Evolutionary conservation across 2,888 invertebrate species (phyloP).

Genomic region (Pyrrhia umbra): DNA sequence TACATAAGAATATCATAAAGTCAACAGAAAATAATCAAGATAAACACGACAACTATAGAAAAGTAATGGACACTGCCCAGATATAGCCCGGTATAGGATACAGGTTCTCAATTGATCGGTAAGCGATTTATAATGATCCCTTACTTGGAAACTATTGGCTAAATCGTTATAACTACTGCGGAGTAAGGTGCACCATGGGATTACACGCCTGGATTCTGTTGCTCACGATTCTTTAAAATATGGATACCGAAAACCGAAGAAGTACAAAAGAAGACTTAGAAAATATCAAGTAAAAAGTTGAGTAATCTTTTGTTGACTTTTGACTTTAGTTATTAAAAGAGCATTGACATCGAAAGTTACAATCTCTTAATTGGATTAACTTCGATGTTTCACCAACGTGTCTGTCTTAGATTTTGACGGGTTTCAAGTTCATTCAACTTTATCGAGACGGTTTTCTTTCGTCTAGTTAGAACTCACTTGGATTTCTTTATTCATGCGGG

Average conservation of each 20-base stretch:
- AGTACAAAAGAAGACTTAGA: not conserved
- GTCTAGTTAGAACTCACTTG: not conserved
- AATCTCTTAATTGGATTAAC: slow-evolving; percentile 21
- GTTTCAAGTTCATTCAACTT: slow-evolving; percentile 34
- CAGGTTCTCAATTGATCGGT: slow-evolving; percentile 39
- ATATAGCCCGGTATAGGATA: slow-evolving; percentile 5
- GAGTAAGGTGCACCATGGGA: slow-evolving; percentile 1
- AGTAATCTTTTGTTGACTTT: not conserved
- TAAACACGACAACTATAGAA: not conserved
- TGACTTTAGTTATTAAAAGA: slow-evolving; percentile 14
- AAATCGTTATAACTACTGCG: slow-evolving; percentile 12
- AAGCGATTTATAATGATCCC: slow-evolving; percentile 53
- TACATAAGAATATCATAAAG: not conserved
- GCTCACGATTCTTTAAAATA: not conserved
- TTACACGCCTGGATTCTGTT: slow-evolving; percentile 3
- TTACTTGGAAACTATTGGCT: slow-evolving; percentile 42
- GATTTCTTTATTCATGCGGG: not conserved
- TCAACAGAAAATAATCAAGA: slow-evolving; percentile 18
- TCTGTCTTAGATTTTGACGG: slow-evolving; percentile 23
- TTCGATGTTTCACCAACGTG: not conserved
- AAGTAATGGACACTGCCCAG: slow-evolving; percentile 30
- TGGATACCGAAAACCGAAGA: not conserved
- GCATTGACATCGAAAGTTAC: slow-evolving; percentile 6
- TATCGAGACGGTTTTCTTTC: slow-evolving; percentile 7
- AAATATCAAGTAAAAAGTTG: not conserved